Conservation (phyloP, 1,140 invertebrate species). For the Drosophila dunni region DNA sequence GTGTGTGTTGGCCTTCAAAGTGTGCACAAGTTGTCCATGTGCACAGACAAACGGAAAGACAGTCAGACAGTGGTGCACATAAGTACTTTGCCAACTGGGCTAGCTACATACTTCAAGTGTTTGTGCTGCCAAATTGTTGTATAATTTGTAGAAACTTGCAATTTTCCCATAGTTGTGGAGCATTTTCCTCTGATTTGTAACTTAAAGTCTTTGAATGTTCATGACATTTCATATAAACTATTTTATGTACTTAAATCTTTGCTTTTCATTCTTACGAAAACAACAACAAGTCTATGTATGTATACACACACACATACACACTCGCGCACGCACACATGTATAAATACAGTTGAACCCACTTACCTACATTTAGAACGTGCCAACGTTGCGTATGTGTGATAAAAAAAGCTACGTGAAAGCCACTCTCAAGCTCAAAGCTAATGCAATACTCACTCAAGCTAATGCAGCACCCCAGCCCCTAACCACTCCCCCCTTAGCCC, state of each 20-base stretch:
- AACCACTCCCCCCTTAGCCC: not conserved
- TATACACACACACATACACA: slow-evolving; percentile 40
- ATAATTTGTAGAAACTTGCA: slow-evolving; percentile 9
- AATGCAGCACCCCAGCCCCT: not conserved
- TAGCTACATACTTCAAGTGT: slow-evolving; percentile 1
- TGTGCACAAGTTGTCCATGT: slow-evolving; percentile 54
- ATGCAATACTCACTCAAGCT: slow-evolving; percentile 30
- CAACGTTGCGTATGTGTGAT: slow-evolving; percentile 73
- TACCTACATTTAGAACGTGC: slow-evolving; percentile 74
- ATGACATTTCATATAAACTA: not conserved
- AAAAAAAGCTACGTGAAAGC: slow-evolving; percentile 29
- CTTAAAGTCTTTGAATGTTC: no score
- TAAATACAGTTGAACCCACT: slow-evolving; percentile 54
- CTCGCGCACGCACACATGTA: slow-evolving; percentile 19
- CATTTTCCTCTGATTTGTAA: no score
- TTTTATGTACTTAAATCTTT: not conserved
- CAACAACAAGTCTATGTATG: slow-evolving; percentile 69
- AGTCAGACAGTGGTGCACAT: slow-evolving; percentile 12
- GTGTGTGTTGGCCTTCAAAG: slow-evolving; percentile 66
- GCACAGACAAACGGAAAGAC: slow-evolving; percentile 15
- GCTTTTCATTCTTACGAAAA: slow-evolving; percentile 24
- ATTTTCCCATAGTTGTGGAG: no score
- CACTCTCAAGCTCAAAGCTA: slow-evolving; percentile 51
- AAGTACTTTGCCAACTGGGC: slow-evolving; percentile 16
- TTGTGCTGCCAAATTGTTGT: slow-evolving; percentile 9